Base-by-base conservation (phyloP, 2,113 vertebrate species). In the Corythaixoides concolor region DNA sequence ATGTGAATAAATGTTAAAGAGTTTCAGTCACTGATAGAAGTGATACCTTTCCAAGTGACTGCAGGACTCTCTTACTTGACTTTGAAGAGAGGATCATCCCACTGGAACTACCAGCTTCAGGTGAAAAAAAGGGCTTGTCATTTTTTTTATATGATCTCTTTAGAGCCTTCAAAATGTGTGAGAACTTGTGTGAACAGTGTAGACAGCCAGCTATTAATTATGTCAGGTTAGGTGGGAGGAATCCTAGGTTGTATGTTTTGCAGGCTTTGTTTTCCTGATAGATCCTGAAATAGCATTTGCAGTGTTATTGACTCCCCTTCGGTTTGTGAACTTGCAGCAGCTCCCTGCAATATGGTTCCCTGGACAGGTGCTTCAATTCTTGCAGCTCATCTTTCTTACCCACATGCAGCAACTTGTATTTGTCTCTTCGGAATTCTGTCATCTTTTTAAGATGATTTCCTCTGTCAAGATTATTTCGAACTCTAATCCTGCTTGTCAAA, bases 1-100 rank as follows among this genome's bases (percentile, higher is more conserved):
- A 2, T 12, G 23, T 56, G 58, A 90, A 89, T 83, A 89, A 95
- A 90, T 97, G 87, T 95, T 84, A 50, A 92, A 88, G 50, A 15
- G 47, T 88, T 97, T 96, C 78, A 93, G 76, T 60, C 74, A 52
- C 56, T 93, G 49, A 21, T 58, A 53, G 20, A 69, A 83, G 67
- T 6, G 22, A 87, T 53, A 58, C 18, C 39, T 97, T 97, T 96
- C 30, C 43, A 73, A 80, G 66, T 1, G 2, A 43, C 66, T 62
- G 58, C 66, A 76, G 37, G 58, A 84, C 35, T 93, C 55, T 74
- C 74, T 92, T 76, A 45, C 52, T 72, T 72, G 43, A 86, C 70
- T 56, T 56, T 77, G 56, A 50, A 45, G 43, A 60, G 27, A 74
- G 45, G 67, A 20, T 64, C 2, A 1, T 12, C 27, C 27, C 35